phyloP scores from a whole-genome alignment of 2,797 vertebrate genomes.

The Cyprinella venusta region DNA sequence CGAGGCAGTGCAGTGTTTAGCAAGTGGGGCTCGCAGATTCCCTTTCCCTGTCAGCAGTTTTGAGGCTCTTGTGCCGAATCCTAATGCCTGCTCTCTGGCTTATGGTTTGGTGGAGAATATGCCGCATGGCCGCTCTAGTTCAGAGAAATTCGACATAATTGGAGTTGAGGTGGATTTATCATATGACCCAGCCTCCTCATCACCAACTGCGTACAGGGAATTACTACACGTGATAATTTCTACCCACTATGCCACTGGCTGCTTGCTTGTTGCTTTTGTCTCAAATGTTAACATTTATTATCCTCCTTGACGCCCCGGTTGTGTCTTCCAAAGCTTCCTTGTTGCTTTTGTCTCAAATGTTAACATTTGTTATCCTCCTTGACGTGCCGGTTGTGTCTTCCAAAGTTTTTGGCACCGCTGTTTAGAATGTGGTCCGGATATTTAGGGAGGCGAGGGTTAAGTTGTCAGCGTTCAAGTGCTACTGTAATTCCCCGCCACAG shows the following conservation, averaged over 20 bases:
- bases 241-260: neutral
- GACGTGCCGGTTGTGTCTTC: neutral
- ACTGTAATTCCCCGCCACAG: neutral
- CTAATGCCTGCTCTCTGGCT: neutral
- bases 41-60: neutral
- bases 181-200: neutral
- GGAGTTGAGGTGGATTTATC: neutral
- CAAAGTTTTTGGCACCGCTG: too few species aligned
- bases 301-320: neutral
- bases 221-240: neutral
- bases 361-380: neutral
- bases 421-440: too few species aligned
- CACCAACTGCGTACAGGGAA: rapidly evolving
- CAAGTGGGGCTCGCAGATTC: neutral
- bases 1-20: neutral
- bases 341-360: too few species aligned
- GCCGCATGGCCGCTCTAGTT: neutral
- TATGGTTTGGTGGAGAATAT: neutral
- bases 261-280: neutral
- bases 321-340: too few species aligned
- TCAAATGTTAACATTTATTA: neutral
- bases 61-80: neutral
- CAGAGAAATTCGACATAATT: neutral
- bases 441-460: neutral
- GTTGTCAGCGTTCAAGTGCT: neutral